Conservation (phyloP, 2,888 invertebrate genomes). For the Nomada fabriciana region DNA sequence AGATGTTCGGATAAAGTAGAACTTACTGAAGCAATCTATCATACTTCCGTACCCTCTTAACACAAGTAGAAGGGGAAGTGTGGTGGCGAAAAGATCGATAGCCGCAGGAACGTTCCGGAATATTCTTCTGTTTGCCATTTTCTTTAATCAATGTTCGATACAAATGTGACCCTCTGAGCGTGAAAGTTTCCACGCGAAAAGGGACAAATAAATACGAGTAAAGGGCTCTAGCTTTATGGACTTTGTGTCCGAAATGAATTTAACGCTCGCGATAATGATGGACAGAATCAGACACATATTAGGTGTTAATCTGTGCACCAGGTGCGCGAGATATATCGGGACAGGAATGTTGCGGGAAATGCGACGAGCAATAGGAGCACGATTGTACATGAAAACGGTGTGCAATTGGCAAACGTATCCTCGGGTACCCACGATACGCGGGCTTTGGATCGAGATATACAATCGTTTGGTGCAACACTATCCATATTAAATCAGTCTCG, state of each 20-base stretch:
- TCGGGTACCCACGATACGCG: not conserved
- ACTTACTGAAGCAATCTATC: slow-evolving; percentile 47
- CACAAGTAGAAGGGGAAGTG: slow-evolving; percentile 9
- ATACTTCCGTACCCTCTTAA: slow-evolving; percentile 62
- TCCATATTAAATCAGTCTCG: not conserved
- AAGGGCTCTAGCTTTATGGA: slow-evolving; percentile 73
- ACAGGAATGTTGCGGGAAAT: too few relatives aligned
- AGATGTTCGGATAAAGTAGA: slow-evolving; percentile 50
- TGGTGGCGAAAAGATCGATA: slow-evolving; percentile 60
- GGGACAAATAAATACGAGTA: slow-evolving; percentile 71
- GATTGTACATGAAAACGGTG: not conserved
- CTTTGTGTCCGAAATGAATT: slow-evolving; percentile 71
- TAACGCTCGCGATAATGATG: not conserved
- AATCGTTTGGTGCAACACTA: not conserved
- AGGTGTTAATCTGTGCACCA: too few relatives aligned
- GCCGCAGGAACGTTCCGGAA: slow-evolving; percentile 45
- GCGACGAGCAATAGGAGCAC: too few relatives aligned
- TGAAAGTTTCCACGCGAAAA: too few relatives aligned
- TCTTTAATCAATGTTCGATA: slow-evolving; percentile 67
- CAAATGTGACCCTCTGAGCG: slow-evolving; percentile 33
- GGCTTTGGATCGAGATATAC: not conserved
- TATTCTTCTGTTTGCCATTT: not conserved
- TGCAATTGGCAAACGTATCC: not conserved
- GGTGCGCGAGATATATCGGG: too few relatives aligned
- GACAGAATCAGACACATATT: too few relatives aligned